Conservation (phyloP, 2,888 invertebrate species). For the Dasysyrphus albostriatus region DNA sequence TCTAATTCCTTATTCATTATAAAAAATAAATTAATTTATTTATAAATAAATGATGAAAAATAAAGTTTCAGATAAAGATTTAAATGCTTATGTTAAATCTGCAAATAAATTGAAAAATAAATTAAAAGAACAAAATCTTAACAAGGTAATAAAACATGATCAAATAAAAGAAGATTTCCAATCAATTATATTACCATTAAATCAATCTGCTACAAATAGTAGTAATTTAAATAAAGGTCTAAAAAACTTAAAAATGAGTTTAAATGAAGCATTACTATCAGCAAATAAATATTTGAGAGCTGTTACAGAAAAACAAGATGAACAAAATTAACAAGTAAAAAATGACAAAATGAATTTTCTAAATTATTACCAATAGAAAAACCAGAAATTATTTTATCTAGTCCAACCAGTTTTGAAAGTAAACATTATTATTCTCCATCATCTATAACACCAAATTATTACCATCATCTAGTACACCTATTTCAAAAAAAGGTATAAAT, state of each 20-base stretch:
- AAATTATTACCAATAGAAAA: conserved; percentile 8
- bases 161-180: not conserved
- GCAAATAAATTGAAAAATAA: conserved; percentile 12
- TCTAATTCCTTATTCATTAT: conserved; percentile 3
- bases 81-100: conserved; percentile 4
- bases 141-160: not conserved
- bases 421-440: too few species aligned
- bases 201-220: not conserved
- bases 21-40: conserved; percentile 46
- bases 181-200: conserved; percentile 5
- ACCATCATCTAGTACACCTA: too few species aligned
- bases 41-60: conserved; percentile 28
- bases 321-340: too few species aligned
- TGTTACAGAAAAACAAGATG: too few species aligned
- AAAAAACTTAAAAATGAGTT: conserved; percentile 2
- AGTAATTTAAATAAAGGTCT: not conserved
- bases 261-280: conserved; percentile 21
- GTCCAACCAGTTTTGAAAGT: too few species aligned
- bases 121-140: not conserved
- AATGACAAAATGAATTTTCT: too few species aligned
- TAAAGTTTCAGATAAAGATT: conserved; percentile 11
- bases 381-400: not conserved
- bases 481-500: too few species aligned
- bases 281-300: too few species aligned
- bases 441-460: too few species aligned